Percentiles rank a stretch among this genome's conserved stretches.
These are phyloP conservation scores for Varanus salvator DNA, from an alignment of 2,113 vertebrate species.

Conservation along the genomic window DNA sequence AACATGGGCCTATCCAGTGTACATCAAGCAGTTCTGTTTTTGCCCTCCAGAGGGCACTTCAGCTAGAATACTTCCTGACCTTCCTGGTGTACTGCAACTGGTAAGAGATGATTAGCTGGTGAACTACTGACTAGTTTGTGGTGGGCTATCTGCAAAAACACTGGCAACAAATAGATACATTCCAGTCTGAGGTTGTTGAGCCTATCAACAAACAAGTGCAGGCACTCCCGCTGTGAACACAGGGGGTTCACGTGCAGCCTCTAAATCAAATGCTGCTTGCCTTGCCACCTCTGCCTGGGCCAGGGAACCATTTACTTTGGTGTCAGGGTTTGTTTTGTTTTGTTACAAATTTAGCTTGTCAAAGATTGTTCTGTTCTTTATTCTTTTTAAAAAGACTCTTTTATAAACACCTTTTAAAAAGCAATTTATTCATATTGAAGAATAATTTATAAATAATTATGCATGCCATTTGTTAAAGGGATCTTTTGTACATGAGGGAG, in stretches of 20 bases:
- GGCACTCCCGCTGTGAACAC: not conserved
- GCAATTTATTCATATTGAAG: not conserved
- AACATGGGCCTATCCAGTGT: too few species aligned
- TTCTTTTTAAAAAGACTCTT: not conserved
- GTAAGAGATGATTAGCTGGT: not conserved
- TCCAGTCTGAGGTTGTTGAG: not conserved
- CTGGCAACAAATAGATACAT: too few species aligned
- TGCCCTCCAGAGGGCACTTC: slow-evolving; percentile 37
- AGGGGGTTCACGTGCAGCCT: not conserved
- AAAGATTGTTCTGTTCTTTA: not conserved
- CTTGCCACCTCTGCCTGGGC: not conserved
- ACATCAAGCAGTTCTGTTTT: rapidly evolving
- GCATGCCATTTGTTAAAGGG: too few species aligned
- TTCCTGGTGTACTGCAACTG: too few species aligned
- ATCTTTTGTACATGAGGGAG: too few species aligned
- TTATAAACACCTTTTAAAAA: not conserved
- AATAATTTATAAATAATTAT: too few species aligned
- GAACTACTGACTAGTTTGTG: not conserved
- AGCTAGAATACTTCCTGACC: not conserved
- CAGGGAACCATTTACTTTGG: too few species aligned
- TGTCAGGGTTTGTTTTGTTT: too few species aligned
- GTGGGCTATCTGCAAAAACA: too few species aligned
- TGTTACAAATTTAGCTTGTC: not conserved
- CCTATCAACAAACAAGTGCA: not conserved
- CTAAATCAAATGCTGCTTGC: not conserved